Percentiles rank a stretch among this genome's conserved stretches.
Conservation (phyloP, 2,113 vertebrate species). For the Lepus americanus region DNA sequence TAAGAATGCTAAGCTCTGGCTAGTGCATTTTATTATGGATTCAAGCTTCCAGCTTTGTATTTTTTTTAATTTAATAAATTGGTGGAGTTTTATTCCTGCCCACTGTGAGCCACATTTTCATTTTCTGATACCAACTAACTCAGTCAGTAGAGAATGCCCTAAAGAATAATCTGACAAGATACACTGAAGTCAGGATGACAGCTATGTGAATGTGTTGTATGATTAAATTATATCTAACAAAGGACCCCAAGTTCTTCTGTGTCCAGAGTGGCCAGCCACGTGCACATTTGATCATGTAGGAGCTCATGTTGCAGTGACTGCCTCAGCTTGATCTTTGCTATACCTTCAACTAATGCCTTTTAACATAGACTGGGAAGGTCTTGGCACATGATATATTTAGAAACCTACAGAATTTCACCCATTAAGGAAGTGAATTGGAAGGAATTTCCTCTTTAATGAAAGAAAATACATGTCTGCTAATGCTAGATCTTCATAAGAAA, state of each 20-base stretch:
- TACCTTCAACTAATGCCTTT: conserved; percentile 20
- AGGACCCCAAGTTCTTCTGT: not conserved
- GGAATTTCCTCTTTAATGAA: conserved; percentile 20
- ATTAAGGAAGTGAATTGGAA: not conserved
- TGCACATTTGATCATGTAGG: not conserved
- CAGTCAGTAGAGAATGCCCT: conserved; percentile 62
- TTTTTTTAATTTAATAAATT: conserved; percentile 18
- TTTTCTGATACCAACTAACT: conserved; percentile 67
- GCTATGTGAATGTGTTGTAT: not conserved
- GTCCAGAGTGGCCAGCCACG: not conserved
- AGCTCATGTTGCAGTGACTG: not conserved
- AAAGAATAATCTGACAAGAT: conserved; percentile 66
- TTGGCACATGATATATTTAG: conserved; percentile 37
- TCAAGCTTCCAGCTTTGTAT: not conserved
- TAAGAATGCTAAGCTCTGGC: not conserved
- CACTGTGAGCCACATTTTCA: conserved; percentile 42
- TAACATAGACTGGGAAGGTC: not conserved
- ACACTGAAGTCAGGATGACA: conserved; percentile 56
- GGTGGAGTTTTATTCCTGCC: not conserved
- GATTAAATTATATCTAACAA: conserved; percentile 62
- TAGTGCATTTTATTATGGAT: not conserved
- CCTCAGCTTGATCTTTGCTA: not conserved
- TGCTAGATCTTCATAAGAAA: conserved; percentile 17
- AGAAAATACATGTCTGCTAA: not conserved
- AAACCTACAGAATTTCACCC: conserved; percentile 9